phyloP scores from a whole-genome alignment of 1,140 invertebrate genomes.

The Tetragnatha versicolor region DNA sequence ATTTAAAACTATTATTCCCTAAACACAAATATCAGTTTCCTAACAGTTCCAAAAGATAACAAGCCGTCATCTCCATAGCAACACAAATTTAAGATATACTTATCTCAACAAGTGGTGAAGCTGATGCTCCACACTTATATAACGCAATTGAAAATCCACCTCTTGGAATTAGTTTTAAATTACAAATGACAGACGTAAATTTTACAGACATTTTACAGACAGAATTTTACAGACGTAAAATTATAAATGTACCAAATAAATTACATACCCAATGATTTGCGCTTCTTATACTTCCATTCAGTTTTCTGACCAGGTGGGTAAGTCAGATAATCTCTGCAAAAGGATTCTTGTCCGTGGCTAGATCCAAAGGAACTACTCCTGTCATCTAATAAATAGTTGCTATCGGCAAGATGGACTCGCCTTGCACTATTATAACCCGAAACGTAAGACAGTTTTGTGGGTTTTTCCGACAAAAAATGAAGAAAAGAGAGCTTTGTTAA shows the following conservation, averaged over 20 bases:
- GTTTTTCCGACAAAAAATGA: too few species aligned
- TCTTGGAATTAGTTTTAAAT: not conserved
- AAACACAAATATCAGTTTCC: too few species aligned
- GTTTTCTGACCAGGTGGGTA: not conserved
- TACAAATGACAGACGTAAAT: not conserved
- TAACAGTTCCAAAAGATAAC: too few species aligned
- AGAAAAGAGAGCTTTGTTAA: too few species aligned
- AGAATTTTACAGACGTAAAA: not conserved
- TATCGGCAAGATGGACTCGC: conserved; percentile 32
- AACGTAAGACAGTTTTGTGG: conserved; percentile 48
- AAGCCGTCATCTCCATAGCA: too few species aligned
- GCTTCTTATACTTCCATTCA: conserved; percentile 42
- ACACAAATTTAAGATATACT: too few species aligned
- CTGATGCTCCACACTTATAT: too few species aligned
- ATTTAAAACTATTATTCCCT: too few species aligned
- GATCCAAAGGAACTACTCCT: not conserved
- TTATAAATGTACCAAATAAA: not conserved
- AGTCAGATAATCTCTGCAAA: not conserved
- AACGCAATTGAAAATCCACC: too few species aligned
- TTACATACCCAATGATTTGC: conserved; percentile 26
- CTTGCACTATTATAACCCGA: conserved; percentile 41
- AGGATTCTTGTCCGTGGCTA: conserved; percentile 13
- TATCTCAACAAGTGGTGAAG: too few species aligned
- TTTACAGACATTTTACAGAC: not conserved
- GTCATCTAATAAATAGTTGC: conserved; percentile 10